Evolutionary conservation across 2,888 invertebrate species (phyloP).

Genomic region (Orthonychiurus folsomi): DNA sequence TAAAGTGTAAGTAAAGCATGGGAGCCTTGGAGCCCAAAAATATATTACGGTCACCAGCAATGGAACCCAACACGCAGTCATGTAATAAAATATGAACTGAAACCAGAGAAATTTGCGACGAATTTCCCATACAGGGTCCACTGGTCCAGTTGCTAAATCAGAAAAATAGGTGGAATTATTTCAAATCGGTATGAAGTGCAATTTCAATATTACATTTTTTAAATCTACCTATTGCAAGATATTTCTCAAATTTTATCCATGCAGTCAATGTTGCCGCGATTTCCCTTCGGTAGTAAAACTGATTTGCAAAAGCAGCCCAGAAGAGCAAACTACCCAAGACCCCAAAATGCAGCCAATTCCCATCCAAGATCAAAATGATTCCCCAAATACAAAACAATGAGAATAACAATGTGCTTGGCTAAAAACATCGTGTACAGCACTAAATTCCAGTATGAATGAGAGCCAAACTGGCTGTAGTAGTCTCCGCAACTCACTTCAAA

Average conservation of each 20-base stretch:
- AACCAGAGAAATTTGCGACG: background rate
- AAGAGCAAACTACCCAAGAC: background rate
- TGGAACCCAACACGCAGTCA: background rate
- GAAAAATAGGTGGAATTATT: too few relatives aligned
- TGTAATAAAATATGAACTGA: background rate
- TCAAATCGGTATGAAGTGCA: too few relatives aligned
- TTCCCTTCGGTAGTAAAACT: background rate
- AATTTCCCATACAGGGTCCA: background rate
- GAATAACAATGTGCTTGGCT: background rate
- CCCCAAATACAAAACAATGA: background rate
- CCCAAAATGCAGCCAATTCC: background rate
- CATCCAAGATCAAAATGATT: background rate
- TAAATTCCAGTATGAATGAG: too few relatives aligned
- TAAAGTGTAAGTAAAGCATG: background rate
- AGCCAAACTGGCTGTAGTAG: too few relatives aligned
- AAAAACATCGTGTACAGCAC: background rate
- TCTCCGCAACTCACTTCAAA: too few relatives aligned
- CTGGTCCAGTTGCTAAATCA: too few relatives aligned
- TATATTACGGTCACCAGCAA: background rate
- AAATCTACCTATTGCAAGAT: background rate
- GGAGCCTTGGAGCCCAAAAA: background rate
- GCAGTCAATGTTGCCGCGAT: background rate
- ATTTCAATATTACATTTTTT: too few relatives aligned
- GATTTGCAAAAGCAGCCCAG: background rate
- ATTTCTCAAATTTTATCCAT: background rate